Base-by-base conservation (phyloP, 2,888 invertebrate species). In the Gortyna flavago region DNA sequence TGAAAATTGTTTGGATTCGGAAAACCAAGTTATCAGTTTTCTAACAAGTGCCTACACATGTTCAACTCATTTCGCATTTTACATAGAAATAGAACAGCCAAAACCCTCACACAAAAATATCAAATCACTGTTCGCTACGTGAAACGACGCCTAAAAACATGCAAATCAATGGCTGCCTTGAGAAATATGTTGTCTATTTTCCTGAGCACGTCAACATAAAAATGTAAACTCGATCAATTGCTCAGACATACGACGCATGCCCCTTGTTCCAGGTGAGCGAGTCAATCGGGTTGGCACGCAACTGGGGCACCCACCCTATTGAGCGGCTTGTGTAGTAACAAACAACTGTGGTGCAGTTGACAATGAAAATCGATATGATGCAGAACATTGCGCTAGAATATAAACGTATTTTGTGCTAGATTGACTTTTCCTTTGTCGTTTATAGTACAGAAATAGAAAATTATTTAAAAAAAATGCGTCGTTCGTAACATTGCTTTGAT, bases 261-360 rank as follows among this genome's bases (percentile, higher is more conserved):
- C 90, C 90, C 91, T 93, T 94, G 94, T 94, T 94, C 79, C 94
- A 95, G 93, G 95, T 94, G 93, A 94, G 94, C 91, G 94, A 93
- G 87, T 92, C 91, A 89, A 90, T 89, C 87, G 88, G 84, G 84
- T 81, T 85, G 80, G 87, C 90, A 89, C 89, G 90, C 90, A 83
- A 91, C 86, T 86, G 91, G 93, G 90, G 89, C 90, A 87, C 83
- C 86, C 85, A 91, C 93, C 91, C 92, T 88, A 89, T 87, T 88
- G 88, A 86, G 75, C 75, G 83, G 80, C 76, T 72, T 73, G 81
- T 79, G 64, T 62, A 80, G 72, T 76, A 79, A 77, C 76, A 73
- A 80, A 80, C 54, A 75, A 67, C 71, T 70, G 72, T 81, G 68
- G 62, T 76, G 83, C 70, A 77, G 72, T 73, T 84, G 79, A 85